phyloP scores from a whole-genome alignment of 2,888 invertebrate species.

The Venustoraphidia nigricollis region DNA sequence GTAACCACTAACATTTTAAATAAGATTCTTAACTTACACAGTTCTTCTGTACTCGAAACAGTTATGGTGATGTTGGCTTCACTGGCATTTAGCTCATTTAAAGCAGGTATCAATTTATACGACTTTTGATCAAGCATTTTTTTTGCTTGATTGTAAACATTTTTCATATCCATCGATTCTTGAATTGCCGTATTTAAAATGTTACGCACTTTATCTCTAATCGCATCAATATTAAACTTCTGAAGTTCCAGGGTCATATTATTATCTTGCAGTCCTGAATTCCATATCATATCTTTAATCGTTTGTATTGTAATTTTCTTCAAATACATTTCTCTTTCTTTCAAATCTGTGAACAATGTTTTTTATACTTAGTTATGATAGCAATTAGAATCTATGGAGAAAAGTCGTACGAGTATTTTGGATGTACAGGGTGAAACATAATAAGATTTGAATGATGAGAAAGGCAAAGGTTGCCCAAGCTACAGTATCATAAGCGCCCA shows the following conservation, averaged over 20 bases:
- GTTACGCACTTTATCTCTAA: conserved; percentile 19
- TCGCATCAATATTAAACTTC: conserved; percentile 15
- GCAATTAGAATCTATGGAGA: background rate
- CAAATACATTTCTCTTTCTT: background rate
- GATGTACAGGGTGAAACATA: no score
- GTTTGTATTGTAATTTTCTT: background rate
- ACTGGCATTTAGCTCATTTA: conserved; percentile 3
- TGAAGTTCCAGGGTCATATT: conserved; percentile 23
- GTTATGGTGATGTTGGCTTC: conserved; percentile 4
- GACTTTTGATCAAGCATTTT: conserved; percentile 3
- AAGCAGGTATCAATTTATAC: conserved; percentile 4
- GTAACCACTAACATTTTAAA: no score
- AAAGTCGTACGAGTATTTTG: no score
- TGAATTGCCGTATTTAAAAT: conserved; percentile 19
- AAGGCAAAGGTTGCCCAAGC: no score
- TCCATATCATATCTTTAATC: conserved; percentile 18
- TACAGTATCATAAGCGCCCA: no score
- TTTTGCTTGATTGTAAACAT: conserved; percentile 1
- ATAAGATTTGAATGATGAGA: no score
- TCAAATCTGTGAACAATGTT: background rate
- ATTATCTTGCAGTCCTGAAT: conserved; percentile 24
- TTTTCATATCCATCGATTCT: conserved; percentile 23
- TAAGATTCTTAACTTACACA: background rate
- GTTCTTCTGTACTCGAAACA: background rate
- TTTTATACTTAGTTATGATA: background rate